Evolutionary conservation across 2,888 invertebrate genomes (phyloP).

Genomic region (Euplexia lucipara): DNA sequence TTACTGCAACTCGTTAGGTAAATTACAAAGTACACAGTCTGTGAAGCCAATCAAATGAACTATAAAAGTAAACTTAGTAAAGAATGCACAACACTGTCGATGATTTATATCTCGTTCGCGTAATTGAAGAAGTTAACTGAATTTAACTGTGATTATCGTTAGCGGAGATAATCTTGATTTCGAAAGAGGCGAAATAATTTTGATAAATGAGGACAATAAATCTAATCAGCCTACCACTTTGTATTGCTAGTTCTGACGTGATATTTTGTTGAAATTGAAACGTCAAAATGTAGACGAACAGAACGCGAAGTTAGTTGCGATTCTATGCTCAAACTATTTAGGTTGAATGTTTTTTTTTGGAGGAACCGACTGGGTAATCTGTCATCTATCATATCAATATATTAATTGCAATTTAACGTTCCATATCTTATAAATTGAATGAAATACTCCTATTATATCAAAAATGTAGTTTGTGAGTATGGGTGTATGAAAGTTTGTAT

Average conservation of each 20-base stretch:
- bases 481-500: no score
- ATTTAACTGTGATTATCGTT: constrained; percentile 15
- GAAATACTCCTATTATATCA: no score
- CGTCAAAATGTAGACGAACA: no score
- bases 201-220: not conserved
- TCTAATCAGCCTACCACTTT: not conserved
- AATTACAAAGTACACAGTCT: constrained; percentile 36
- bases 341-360: no score
- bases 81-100: constrained; percentile 26
- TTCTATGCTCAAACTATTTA: no score
- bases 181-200: not conserved
- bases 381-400: no score
- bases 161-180: not conserved
- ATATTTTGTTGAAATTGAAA: no score
- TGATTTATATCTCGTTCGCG: constrained; percentile 17
- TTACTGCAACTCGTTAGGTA: constrained; percentile 9
- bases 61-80: constrained; percentile 14
- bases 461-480: no score
- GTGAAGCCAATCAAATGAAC: constrained; percentile 18
- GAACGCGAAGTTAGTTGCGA: no score
- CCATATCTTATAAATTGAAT: no score
- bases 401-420: no score
- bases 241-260: not conserved
- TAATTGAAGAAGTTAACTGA: constrained; percentile 9
- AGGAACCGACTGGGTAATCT: no score